A percentile compares a stretch with the other conserved stretches of the same genome.
Conservation (phyloP, 2,888 invertebrate genomes). For the Ethmia dodecea region DNA sequence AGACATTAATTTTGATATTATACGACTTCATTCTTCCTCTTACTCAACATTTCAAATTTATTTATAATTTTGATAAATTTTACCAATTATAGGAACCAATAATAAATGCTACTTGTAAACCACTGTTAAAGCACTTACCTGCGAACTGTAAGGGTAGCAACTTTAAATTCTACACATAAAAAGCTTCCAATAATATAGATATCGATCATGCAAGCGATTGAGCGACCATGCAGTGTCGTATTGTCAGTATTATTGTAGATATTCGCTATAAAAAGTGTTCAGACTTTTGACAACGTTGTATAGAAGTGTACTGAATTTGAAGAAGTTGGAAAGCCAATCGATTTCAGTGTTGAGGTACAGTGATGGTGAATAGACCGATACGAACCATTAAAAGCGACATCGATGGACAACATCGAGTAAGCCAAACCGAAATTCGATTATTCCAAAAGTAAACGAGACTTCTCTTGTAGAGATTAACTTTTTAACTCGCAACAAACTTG, state of each 20-base stretch:
- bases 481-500: neutral
- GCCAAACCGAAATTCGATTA: conserved; percentile 48
- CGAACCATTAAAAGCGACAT: conserved; percentile 75
- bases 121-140: conserved; percentile 38
- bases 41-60: too few species aligned
- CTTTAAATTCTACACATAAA: conserved; percentile 66
- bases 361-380: conserved; percentile 66
- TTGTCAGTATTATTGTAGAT: conserved; percentile 39
- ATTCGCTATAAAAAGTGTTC: conserved; percentile 31
- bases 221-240: conserved; percentile 62
- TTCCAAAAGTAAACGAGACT: conserved; percentile 6
- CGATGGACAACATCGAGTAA: conserved; percentile 72
- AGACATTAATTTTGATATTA: too few species aligned
- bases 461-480: neutral
- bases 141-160: conserved; percentile 25
- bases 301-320: conserved; percentile 48
- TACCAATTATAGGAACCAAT: too few species aligned
- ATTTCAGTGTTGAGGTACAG: conserved; percentile 54
- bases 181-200: conserved; percentile 54
- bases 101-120: conserved; percentile 4
- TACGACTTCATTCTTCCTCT: too few species aligned
- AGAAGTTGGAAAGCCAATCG: conserved; percentile 46
- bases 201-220: conserved; percentile 64
- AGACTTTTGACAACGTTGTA: conserved; percentile 45
- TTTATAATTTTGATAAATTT: too few species aligned